Conservation (phyloP, 1,140 invertebrate species). For the Adoxophyes honmai region DNA sequence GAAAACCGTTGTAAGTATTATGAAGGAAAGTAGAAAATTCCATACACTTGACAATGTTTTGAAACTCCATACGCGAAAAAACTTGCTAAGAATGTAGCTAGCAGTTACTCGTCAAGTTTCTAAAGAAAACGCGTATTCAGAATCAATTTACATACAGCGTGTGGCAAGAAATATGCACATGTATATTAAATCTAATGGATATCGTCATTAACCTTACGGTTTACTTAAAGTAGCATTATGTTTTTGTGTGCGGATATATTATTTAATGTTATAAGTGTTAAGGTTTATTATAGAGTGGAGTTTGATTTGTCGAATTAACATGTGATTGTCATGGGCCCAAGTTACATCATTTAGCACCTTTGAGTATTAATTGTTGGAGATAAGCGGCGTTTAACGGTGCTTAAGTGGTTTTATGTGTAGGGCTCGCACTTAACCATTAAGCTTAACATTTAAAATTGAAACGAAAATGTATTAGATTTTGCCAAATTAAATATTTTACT, state of each 20-base stretch:
- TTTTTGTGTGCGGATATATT: background rate
- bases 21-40: no score
- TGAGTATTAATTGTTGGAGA: slow-evolving; percentile 34
- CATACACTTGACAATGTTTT: no score
- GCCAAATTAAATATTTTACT: slow-evolving; percentile 35
- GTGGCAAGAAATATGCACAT: slow-evolving; percentile 4
- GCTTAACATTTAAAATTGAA: background rate
- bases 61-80: background rate
- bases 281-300: slow-evolving; percentile 19
- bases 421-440: background rate
- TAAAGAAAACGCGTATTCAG: background rate
- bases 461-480: background rate
- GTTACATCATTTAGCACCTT: slow-evolving; percentile 50
- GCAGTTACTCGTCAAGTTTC: background rate
- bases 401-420: background rate
- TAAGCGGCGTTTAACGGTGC: slow-evolving; percentile 45
- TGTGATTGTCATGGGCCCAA: slow-evolving; percentile 40
- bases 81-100: background rate
- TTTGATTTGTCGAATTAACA: slow-evolving; percentile 61
- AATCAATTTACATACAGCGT: slow-evolving; percentile 4
- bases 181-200: slow-evolving; percentile 11
- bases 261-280: background rate
- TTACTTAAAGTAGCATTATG: background rate
- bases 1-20: no score
- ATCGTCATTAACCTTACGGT: slow-evolving; percentile 11